A percentile compares a stretch with the other conserved stretches of the same genome.
phyloP scores from a whole-genome alignment of 2,113 vertebrate genomes.

The Passer montanus region DNA sequence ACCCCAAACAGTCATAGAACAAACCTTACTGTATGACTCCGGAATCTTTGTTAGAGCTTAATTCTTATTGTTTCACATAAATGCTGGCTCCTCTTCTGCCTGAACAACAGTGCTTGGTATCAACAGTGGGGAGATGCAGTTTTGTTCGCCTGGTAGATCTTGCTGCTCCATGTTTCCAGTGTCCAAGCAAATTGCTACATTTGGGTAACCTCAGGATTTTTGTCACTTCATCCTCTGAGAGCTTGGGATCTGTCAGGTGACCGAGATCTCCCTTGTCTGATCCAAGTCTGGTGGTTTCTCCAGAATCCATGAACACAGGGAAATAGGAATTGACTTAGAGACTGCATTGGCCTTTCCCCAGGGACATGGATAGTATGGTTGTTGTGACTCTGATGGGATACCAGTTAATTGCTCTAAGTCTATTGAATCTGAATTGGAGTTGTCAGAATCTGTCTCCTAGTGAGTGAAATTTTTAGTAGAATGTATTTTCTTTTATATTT shows the following conservation, averaged over 20 bases:
- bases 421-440: neutral
- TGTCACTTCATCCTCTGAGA: neutral
- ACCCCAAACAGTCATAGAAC: neutral
- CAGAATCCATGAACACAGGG: neutral
- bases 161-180: neutral
- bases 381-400: neutral
- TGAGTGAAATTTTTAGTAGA: neutral
- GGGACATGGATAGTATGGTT: neutral
- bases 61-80: neutral
- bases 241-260: neutral
- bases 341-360: neutral
- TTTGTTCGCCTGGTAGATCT: neutral
- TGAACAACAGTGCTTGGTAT: neutral
- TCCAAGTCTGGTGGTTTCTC: neutral
- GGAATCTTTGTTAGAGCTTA: neutral
- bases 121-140: neutral
- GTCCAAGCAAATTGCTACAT: neutral
- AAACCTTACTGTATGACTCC: neutral
- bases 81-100: fast-evolving
- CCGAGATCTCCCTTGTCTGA: neutral
- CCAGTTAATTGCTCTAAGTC: neutral
- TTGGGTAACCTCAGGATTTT: neutral
- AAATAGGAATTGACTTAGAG: neutral
- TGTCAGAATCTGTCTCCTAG: neutral
- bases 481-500: neutral